Base-by-base conservation (phyloP, 1,140 invertebrate genomes). In the Temnothorax curvispinosus region DNA sequence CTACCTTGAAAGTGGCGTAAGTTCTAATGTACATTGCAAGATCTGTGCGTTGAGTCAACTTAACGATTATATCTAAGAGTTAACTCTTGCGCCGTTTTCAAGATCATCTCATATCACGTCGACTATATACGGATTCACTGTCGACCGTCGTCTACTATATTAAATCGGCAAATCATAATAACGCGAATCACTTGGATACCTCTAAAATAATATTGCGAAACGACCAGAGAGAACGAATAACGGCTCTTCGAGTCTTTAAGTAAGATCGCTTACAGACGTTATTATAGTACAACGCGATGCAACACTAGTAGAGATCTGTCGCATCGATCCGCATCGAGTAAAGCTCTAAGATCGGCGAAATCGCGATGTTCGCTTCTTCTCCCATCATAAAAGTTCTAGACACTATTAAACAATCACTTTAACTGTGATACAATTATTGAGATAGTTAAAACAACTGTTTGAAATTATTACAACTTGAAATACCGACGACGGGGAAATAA, bases 261-360 rank as follows among this genome's bases (percentile, higher is more conserved):
- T 78, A 64, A 78, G 21, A 18, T 78, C 52, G 13, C 7, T 18
- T 78, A 47, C 15, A 76, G n/a, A 52, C 15, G n/a, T 69, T 15
- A 41, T 64, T 47, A 58, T 32, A 27, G 27, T 60, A 58, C 54
- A 58, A 82, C 52, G 47, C 58, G 54, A 87, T 80, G 76, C 72
- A 82, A 77, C 15, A 41, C 52, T 27, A 71, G 18, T 75, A 69
- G 41, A n/a, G 52, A 77, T 52, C 58, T 52, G 44, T 87, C 27
- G 65, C 85, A 82, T 78, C n/a, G 3, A 56, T 9, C 44, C 18
- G 32, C 44, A 21, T 76, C 18, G 47, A 90, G 81, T 90, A 90
- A 90, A 90, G 81, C 89, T 90, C 76, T 27, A 67, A 69, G 0
- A 85, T 86, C 44, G 50, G 38, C 47, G 27, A 90, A 85, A 69